A percentile compares a stretch with the other conserved stretches of the same genome.
Conservation (phyloP, 2,113 vertebrate genomes). For the Onychorhynchus coronatus region DNA sequence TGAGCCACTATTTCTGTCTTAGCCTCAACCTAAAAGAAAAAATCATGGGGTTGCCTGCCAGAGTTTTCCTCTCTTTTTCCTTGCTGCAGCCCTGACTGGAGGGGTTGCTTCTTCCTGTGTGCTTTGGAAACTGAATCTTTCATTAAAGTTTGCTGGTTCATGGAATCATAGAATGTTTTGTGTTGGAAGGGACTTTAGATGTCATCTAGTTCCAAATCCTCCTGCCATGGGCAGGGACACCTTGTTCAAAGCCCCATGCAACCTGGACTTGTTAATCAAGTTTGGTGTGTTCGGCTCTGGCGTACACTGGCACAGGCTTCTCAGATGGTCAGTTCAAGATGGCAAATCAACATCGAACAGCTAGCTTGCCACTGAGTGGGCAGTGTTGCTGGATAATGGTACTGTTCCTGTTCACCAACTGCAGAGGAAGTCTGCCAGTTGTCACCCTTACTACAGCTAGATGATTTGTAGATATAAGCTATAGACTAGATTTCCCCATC, state of each 20-base stretch:
- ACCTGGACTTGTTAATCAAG: not conserved
- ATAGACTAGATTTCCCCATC: not conserved
- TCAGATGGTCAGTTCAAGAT: not conserved
- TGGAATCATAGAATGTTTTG: not conserved
- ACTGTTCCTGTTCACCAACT: not conserved
- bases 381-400: not conserved
- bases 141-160: not conserved
- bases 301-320: not conserved
- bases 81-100: not conserved
- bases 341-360: not conserved
- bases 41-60: not conserved
- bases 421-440: not conserved
- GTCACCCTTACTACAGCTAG: not conserved
- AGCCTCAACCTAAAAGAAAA: not conserved
- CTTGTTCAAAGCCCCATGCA: not conserved
- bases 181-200: not conserved
- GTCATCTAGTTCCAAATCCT: not conserved
- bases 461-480: not conserved
- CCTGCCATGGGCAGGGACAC: not conserved
- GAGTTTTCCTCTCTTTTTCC: not conserved
- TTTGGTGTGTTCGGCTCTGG: not conserved
- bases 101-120: not conserved
- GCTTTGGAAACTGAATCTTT: not conserved
- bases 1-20: not conserved
- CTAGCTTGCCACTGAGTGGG: not conserved